These are phyloP conservation scores for Luffia ferchaultella DNA, from an alignment of 2,888 invertebrate species.

Conservation along the genomic window DNA sequence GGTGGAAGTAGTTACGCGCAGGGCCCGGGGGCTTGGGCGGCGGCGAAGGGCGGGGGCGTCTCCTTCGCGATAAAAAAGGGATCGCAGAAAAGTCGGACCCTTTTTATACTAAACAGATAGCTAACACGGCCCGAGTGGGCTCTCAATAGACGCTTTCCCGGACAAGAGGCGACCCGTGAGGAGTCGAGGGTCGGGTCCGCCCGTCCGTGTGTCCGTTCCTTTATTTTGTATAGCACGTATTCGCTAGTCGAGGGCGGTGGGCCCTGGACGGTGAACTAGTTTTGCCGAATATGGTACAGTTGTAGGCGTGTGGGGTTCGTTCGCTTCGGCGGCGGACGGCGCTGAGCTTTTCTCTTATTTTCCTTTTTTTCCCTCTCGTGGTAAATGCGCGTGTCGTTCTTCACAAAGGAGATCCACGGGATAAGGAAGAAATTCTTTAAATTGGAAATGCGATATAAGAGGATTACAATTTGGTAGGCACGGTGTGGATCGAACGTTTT, in stretches of 20 bases:
- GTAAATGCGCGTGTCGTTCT: constrained; percentile 23
- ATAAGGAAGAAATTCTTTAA: constrained; percentile 56
- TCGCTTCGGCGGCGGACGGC: not conserved
- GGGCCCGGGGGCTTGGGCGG: constrained; percentile 2
- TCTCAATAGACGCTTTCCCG: constrained; percentile 65
- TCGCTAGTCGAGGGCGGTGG: not conserved
- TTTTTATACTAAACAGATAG: constrained; percentile 68
- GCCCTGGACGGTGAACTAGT: no score
- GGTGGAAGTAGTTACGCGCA: constrained; percentile 2
- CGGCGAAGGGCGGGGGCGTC: constrained; percentile 23
- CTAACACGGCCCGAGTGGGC: constrained; percentile 66
- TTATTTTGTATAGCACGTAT: constrained; percentile 29
- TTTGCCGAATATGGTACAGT: no score
- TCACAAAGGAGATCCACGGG: constrained; percentile 44
- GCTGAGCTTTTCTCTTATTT: constrained; percentile 54
- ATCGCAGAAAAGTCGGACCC: constrained; percentile 59
- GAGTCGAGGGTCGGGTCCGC: constrained; percentile 41
- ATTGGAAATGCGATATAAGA: constrained; percentile 67
- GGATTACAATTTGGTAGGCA: constrained; percentile 48
- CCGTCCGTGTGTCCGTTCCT: not conserved
- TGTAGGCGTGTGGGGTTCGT: not conserved
- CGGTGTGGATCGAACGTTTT: not conserved
- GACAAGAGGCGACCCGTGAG: constrained; percentile 62
- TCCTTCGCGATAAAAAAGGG: constrained; percentile 56
- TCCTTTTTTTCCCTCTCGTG: constrained; percentile 64